Evolutionary conservation across 2,888 invertebrate species (phyloP).

Genomic region (Listrodromus nycthemerus): DNA sequence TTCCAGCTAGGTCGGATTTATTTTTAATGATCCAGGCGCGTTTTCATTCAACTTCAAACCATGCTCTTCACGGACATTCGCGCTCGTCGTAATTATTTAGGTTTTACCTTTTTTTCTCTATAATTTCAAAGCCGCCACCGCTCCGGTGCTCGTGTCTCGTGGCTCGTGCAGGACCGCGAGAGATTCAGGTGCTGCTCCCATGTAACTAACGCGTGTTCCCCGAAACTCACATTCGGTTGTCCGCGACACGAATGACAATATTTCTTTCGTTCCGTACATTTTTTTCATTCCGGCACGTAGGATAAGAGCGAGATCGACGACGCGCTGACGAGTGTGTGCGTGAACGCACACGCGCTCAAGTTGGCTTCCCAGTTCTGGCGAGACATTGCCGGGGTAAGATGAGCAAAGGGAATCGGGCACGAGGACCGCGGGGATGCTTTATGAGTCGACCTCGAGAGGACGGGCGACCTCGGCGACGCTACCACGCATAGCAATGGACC

Average conservation of each 20-base stretch:
- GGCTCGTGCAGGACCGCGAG: conserved; percentile 49
- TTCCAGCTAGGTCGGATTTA: neutral
- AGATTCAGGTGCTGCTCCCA: conserved; percentile 35
- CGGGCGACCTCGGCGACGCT: conserved; percentile 76
- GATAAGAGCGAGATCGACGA: conserved; percentile 30
- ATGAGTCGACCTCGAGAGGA: conserved; percentile 78
- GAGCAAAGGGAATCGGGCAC: conserved; percentile 47
- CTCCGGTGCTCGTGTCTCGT: neutral
- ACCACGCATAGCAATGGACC: conserved; percentile 80
- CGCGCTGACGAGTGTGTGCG: conserved; percentile 34
- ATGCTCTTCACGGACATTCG: neutral
- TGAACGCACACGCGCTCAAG: conserved; percentile 16
- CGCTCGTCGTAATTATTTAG: neutral
- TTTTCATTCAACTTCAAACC: neutral
- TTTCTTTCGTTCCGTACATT: conserved; percentile 69
- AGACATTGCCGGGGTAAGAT: conserved; percentile 42
- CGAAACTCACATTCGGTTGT: conserved; percentile 67
- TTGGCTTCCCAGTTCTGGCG: conserved; percentile 38
- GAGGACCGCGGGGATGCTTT: conserved; percentile 76
- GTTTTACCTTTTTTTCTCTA: neutral
- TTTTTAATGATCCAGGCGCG: neutral
- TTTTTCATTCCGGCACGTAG: conserved; percentile 76
- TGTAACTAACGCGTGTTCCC: conserved; percentile 68
- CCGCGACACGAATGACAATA: conserved; percentile 72
- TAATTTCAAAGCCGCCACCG: neutral